These are phyloP conservation scores for Mesochorus sp. DNA, from an alignment of 2,888 invertebrate species.

Conservation along the genomic window DNA sequence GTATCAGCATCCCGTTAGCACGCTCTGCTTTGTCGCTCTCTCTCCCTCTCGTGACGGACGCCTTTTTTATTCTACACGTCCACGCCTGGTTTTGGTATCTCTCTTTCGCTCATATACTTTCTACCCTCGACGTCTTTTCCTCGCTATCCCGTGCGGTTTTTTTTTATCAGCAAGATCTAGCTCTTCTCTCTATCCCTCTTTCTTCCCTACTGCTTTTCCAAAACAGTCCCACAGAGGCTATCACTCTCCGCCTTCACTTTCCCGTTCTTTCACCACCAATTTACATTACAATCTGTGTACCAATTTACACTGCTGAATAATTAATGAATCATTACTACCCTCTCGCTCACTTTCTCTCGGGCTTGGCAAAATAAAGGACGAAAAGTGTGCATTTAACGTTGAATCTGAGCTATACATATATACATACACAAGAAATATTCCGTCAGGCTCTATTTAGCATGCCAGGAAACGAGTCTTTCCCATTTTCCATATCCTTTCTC, in stretches of 20 bases:
- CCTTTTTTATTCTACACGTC: slow-evolving; percentile 38
- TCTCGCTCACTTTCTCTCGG: neutral
- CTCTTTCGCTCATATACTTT: neutral
- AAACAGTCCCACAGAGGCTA: slow-evolving; percentile 52
- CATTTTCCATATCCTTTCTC: slow-evolving; percentile 42
- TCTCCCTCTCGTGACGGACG: slow-evolving; percentile 26
- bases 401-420: neutral
- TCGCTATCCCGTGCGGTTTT: slow-evolving; percentile 6
- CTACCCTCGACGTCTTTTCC: neutral
- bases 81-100: slow-evolving; percentile 28
- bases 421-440: slow-evolving; percentile 25
- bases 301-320: slow-evolving; percentile 64
- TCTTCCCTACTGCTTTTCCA: slow-evolving; percentile 34
- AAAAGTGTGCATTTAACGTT: slow-evolving; percentile 33
- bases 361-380: neutral
- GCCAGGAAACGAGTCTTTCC: slow-evolving; percentile 35
- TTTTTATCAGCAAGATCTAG: too few species aligned
- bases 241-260: slow-evolving; percentile 46
- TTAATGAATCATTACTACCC: slow-evolving; percentile 57
- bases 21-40: slow-evolving; percentile 21
- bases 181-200: slow-evolving; percentile 26
- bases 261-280: slow-evolving; percentile 59
- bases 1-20: slow-evolving; percentile 51
- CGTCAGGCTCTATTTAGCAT: slow-evolving; percentile 35
- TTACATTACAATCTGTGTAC: slow-evolving; percentile 65